Base-by-base conservation (phyloP, 2,113 vertebrate species). In the Tenebrosternarchus preto region DNA sequence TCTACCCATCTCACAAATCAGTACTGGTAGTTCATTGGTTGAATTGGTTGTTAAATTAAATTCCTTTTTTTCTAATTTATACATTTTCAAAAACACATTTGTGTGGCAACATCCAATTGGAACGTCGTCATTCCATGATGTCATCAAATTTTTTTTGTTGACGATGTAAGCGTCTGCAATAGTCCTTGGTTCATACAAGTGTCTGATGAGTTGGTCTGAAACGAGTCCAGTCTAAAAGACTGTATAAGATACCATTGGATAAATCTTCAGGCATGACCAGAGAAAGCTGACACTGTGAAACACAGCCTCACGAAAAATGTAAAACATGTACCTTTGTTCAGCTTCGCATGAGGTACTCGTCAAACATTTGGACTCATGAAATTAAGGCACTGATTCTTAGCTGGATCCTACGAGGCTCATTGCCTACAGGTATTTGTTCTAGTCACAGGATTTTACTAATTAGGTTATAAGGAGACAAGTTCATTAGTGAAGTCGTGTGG, bases 401-500 rank as follows among this genome's bases (percentile, higher is more conserved):
- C 55, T 72, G 39, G 56, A 56, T 60, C 27, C 46, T 29, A 61
- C 25, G 24, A 24, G 15, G 43, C 43, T 50, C 11, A 50, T 15
- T 25, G 43, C 20, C 60, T 53, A 43, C 17, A 72, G 68, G 8
- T 53, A 64, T 64, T 80, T 27, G 76, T 69, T 55, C 5, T 22
- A 64, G 27, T 9, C 19, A 50, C 33, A 71, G 15, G 19, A 68
- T 59, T 66, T 59, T 6, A 59, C 16, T 77, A 77, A 77, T 77
- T 68, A 69, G 25, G 50, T 59, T 46, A n/a, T 29, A 78, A 71
- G 67, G 56, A 22, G 46, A 39, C 68, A 31, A 25, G 67, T 78
- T 60, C 56, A 70, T 71, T 70, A 78, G 56, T 22, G 77, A 71
- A 46, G 56, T 46, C 67, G 25, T 39, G 67, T 69, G 64, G 64